These are phyloP conservation scores for Drosophila kohkoa DNA, from an alignment of 1,140 invertebrate genomes.

Conservation along the genomic window DNA sequence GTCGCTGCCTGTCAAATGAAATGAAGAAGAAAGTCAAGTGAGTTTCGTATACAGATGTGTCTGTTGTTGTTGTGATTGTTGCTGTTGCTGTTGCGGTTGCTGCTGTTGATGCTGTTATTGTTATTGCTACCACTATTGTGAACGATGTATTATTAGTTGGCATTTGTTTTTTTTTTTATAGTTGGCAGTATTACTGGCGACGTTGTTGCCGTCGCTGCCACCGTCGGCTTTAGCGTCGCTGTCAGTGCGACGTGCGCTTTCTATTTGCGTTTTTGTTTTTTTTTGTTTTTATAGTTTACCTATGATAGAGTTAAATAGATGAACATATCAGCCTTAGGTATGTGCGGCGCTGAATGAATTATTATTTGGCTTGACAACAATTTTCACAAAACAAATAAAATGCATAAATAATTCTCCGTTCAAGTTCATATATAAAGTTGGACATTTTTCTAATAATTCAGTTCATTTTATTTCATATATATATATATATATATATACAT, in stretches of 20 bases:
- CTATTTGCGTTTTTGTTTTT: constrained; percentile 75
- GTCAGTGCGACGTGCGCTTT: constrained; percentile 71
- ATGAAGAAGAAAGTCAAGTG: constrained; percentile 81
- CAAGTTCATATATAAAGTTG: constrained; percentile 49
- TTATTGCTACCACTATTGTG: constrained; percentile 22
- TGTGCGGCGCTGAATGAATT: constrained; percentile 65
- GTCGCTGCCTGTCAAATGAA: constrained; percentile 58
- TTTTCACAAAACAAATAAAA: constrained; percentile 48
- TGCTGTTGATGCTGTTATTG: constrained; percentile 54
- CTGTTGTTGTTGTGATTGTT: constrained; percentile 40
- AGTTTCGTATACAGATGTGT: constrained; percentile 67
- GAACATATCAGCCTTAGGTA: constrained; percentile 21
- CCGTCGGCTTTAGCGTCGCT: constrained; percentile 14
- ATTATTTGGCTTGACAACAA: constrained; percentile 63
- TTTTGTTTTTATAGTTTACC: constrained; percentile 72
- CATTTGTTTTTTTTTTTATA: constrained; percentile 38
- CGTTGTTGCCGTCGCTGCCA: constrained; percentile 8
- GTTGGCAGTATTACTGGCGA: constrained; percentile 43
- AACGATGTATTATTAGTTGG: constrained; percentile 71
- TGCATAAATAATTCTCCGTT: constrained; percentile 62
- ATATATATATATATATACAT: constrained; percentile 5
- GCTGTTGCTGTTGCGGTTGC: constrained; percentile 44
- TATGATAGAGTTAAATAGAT: constrained; percentile 68
- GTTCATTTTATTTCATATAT: constrained; percentile 5
- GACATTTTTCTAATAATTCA: constrained; percentile 29